Conservation (phyloP, 2,888 invertebrate genomes). For the Andrena chrysosceles region DNA sequence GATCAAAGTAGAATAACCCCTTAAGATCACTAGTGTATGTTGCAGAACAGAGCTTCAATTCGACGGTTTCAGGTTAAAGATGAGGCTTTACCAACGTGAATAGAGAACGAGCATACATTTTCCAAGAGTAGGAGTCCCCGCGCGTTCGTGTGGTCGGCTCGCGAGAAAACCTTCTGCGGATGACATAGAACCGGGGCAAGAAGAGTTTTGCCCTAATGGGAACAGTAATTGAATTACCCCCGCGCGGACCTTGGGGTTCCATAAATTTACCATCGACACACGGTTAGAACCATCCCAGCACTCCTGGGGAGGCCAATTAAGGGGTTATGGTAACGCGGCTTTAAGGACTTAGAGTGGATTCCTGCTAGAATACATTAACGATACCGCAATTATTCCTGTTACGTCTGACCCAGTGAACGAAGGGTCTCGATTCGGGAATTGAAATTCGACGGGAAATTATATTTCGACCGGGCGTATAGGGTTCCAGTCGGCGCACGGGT, state of each 20-base stretch:
- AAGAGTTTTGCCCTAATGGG: constrained; percentile 65
- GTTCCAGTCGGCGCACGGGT: background rate
- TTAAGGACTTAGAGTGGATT: constrained; percentile 74
- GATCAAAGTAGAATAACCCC: too few species aligned
- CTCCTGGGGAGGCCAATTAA: constrained; percentile 74
- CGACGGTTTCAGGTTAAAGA: background rate
- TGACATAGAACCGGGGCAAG: constrained; percentile 27
- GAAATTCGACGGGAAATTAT: constrained; percentile 33
- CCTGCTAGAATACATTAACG: constrained; percentile 63
- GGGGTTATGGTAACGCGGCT: constrained; percentile 73
- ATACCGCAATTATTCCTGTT: constrained; percentile 67
- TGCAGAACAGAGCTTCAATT: too few species aligned
- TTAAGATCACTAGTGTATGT: too few species aligned
- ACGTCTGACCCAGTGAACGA: constrained; percentile 48
- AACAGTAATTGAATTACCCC: constrained; percentile 68
- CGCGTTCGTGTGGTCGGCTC: background rate
- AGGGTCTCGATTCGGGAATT: constrained; percentile 25
- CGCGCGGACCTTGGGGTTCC: constrained; percentile 61
- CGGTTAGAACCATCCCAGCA: constrained; percentile 59
- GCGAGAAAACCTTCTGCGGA: constrained; percentile 35
- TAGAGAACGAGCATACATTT: constrained; percentile 14
- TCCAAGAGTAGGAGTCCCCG: constrained; percentile 2
- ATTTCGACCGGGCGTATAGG: background rate
- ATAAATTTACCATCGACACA: constrained; percentile 71
- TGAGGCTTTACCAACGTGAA: background rate